Conservation (phyloP, 37 sponge, comb jelly and placozoan genomes). For the Amphimedon queenslandica region DNA sequence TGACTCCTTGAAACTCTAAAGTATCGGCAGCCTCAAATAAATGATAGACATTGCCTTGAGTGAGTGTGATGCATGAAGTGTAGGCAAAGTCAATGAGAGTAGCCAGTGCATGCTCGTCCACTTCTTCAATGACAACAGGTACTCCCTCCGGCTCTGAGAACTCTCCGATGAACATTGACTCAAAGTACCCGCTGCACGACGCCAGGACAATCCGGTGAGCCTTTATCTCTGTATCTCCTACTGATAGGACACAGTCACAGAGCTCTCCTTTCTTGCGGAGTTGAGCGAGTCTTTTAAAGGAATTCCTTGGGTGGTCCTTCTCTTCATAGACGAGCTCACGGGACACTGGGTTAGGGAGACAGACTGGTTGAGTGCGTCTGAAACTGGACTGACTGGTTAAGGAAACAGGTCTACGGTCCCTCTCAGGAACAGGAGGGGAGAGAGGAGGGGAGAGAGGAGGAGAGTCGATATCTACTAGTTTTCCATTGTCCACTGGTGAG, state of each 20-base stretch:
- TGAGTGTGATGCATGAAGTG: slow-evolving; percentile 62
- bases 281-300: slow-evolving; percentile 54
- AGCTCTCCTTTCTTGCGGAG: slow-evolving; percentile 61
- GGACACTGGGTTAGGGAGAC: slow-evolving; percentile 35
- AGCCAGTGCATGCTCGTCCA: slow-evolving; percentile 42
- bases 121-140: slow-evolving; percentile 59
- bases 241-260: slow-evolving; percentile 59
- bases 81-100: slow-evolving; percentile 66
- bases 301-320: slow-evolving; percentile 39
- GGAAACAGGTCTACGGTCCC: background rate
- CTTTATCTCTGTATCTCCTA: slow-evolving; percentile 14
- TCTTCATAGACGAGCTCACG: slow-evolving; percentile 56
- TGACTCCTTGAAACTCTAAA: slow-evolving; percentile 55
- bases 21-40: slow-evolving; percentile 65
- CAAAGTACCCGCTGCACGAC: slow-evolving; percentile 69
- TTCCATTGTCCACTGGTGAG: background rate
- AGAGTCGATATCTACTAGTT: background rate
- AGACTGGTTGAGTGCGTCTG: slow-evolving; percentile 19
- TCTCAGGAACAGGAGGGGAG: background rate
- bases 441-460: background rate
- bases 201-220: slow-evolving; percentile 74
- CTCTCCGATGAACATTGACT: slow-evolving; percentile 71
- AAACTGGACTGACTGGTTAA: background rate
- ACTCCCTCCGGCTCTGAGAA: slow-evolving; percentile 44
- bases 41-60: slow-evolving; percentile 58